These are phyloP conservation scores for Sebastes hubbsi DNA, from an alignment of 2,797 vertebrate genomes.

Conservation along the genomic window DNA sequence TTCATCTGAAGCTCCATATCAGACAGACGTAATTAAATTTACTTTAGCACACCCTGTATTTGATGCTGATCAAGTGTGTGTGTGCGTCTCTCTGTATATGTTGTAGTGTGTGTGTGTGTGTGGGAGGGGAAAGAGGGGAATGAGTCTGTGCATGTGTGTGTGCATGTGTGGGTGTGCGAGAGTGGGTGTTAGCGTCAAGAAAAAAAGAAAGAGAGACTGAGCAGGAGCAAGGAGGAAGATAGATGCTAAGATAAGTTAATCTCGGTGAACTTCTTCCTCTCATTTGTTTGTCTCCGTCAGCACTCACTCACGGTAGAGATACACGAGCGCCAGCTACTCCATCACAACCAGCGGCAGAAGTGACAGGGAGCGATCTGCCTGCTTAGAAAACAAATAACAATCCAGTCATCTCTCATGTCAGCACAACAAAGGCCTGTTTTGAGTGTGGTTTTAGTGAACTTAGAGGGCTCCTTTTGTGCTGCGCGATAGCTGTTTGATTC, in stretches of 20 bases:
- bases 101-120: slow-evolving; percentile 34
- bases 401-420: slow-evolving; percentile 82
- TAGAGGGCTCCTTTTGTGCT: slow-evolving; percentile 78
- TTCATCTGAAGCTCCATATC: slow-evolving; percentile 83
- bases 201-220: slow-evolving; percentile 55
- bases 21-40: slow-evolving; percentile 87
- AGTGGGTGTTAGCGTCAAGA: slow-evolving; percentile 73
- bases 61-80: slow-evolving; percentile 81
- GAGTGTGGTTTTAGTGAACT: slow-evolving; percentile 82
- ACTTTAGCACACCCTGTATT: slow-evolving; percentile 83
- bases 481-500: slow-evolving; percentile 78
- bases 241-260: slow-evolving; percentile 78
- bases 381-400: slow-evolving; percentile 82
- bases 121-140: slow-evolving; percentile 66
- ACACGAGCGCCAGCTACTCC: slow-evolving; percentile 64
- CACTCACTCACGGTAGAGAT: slow-evolving; percentile 67
- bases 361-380: slow-evolving; percentile 78
- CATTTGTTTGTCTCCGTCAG: slow-evolving; percentile 77
- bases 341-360: slow-evolving; percentile 70
- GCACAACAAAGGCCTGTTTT: slow-evolving; percentile 81
- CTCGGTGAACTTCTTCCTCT: slow-evolving; percentile 76
- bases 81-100: slow-evolving; percentile 38
- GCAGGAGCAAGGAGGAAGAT: slow-evolving; percentile 70
- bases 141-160: slow-evolving; percentile 65
- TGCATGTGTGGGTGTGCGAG: slow-evolving; percentile 66